These are phyloP conservation scores for Tragelaphus buxtoni DNA, from an alignment of 2,113 vertebrate genomes.

Conservation along the genomic window DNA sequence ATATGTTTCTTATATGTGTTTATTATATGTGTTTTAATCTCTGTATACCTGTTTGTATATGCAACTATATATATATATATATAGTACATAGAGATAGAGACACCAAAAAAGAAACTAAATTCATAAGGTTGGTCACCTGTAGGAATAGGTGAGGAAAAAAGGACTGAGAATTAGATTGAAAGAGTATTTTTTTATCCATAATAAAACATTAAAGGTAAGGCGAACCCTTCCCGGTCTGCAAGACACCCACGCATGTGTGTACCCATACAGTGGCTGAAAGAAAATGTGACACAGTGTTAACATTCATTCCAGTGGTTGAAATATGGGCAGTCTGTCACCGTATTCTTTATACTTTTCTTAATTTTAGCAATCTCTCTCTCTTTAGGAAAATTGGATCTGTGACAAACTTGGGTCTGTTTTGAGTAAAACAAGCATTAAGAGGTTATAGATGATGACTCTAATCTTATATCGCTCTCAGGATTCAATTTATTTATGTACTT, in stretches of 20 bases:
- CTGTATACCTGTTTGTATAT: not conserved
- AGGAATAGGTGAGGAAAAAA: not conserved
- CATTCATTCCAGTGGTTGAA: not conserved
- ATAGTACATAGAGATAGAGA: not conserved
- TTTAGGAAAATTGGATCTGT: not conserved
- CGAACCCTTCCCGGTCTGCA: not conserved
- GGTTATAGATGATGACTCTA: not conserved
- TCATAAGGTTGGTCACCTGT: not conserved
- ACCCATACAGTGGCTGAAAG: not conserved
- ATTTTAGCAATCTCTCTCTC: not conserved
- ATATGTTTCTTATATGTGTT: not conserved
- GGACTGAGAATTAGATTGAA: not conserved
- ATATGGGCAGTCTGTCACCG: not conserved
- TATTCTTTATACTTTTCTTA: not conserved
- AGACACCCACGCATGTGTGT: no score
- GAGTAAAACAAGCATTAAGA: not conserved
- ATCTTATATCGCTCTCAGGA: not conserved
- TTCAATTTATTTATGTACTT: conserved; percentile 10
- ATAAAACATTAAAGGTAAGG: not conserved
- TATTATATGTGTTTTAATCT: not conserved
- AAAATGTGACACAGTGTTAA: not conserved
- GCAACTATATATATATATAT: not conserved
- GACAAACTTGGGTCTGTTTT: not conserved
- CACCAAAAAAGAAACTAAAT: not conserved
- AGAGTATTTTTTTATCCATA: not conserved